Evolutionary conservation across 2,797 vertebrate genomes (phyloP), one percentile per base, ranked within the genome.

Genomic region (Parambassis ranga): DNA sequence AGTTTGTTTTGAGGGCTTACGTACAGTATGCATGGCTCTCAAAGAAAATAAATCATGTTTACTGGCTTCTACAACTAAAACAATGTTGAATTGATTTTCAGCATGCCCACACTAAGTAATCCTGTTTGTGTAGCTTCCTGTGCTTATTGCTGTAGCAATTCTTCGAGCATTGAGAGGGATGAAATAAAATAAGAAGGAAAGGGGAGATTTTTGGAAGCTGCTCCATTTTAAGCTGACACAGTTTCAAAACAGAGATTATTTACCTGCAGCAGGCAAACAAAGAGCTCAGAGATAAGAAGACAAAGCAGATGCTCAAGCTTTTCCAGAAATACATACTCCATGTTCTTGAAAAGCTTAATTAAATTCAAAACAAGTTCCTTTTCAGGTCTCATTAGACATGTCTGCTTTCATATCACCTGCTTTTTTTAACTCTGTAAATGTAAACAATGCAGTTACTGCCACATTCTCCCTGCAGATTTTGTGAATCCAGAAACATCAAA

Each of bases 21-120:
- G 24, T 59, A 62, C 59, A 49, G 60, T 37, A 19, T 16, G 44
- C 49, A 69, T 24, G 23, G 62, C 66, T 78, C 69, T 73, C 35
- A 8, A 43, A 39, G 56, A 76, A 68, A 74, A 79, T 70, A 69
- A 84, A 81, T 70, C 70, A 75, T 13, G 19, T 74, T 76, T 78
- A 38, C 66, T 67, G 73, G 63, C 63, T 73, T 65, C 63, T 55
- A 57, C 63, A 60, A 37, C 46, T 55, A 65, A 81, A 83, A 71
- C 65, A 69, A 39, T 55, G 38, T 30, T 79, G 71, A 79, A 82
- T 76, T 73, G 73, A 86, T 83, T 84, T 74, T 50, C 50, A 57
- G 43, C 67, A 50, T 79, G 70, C 70, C 79, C 61, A 72, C 61
- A 74, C 64, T 49, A 55, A 75, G 53, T 79, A 86, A 86, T 86